These are phyloP conservation scores for Amblyopsis hoosieri DNA, from an alignment of 2,797 vertebrate genomes.

Conservation along the genomic window DNA sequence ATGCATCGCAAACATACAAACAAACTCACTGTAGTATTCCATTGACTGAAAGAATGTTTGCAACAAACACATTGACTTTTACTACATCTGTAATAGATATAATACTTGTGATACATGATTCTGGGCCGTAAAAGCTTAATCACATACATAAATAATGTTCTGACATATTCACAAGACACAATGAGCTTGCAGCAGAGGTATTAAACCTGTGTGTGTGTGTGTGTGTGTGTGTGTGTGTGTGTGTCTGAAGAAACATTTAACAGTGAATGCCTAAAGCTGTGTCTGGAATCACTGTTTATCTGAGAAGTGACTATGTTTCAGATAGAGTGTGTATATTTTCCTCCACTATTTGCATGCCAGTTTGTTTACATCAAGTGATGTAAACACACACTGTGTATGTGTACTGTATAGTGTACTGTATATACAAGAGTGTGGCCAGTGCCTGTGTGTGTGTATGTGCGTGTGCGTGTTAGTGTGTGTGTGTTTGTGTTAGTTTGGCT, in stretches of 20 bases:
- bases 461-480: conserved; percentile 17
- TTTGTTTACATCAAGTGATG: conserved; percentile 66
- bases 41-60: not conserved
- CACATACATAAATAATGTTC: too few relatives aligned
- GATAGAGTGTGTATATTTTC: conserved; percentile 62
- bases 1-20: conserved; percentile 33
- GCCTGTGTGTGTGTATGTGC: conserved; percentile 39
- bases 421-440: conserved; percentile 59
- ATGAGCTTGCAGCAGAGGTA: too few relatives aligned
- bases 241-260: not conserved
- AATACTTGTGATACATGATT: too few relatives aligned
- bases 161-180: too few relatives aligned
- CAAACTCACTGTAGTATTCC: too few relatives aligned
- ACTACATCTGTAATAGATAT: conserved; percentile 24
- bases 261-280: conserved; percentile 51
- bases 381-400: conserved; percentile 42
- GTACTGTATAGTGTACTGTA: conserved; percentile 67
- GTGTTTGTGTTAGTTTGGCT: conserved; percentile 74
- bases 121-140: too few relatives aligned
- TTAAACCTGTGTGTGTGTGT: conserved; percentile 7
- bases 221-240: conserved; percentile 37
- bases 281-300: conserved; percentile 66
- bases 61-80: not conserved
- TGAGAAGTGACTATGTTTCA: conserved; percentile 56
- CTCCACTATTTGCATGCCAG: conserved; percentile 62